These are phyloP conservation scores for Gryon sp. DNA, from an alignment of 1,140 invertebrate genomes.

Conservation along the genomic window DNA sequence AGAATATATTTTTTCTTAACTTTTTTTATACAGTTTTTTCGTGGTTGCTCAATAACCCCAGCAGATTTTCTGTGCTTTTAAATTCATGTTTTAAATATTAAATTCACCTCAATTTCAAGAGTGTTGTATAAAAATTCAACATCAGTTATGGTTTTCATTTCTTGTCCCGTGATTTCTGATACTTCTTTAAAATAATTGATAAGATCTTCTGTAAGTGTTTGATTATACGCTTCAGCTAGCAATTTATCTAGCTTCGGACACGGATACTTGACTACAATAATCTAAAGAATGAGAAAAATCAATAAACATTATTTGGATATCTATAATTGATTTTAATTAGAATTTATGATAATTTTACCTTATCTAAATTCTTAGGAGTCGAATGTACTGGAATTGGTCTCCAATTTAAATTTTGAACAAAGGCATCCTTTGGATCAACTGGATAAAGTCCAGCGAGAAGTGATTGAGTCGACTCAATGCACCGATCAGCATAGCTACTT, in stretches of 20 bases:
- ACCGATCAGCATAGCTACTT: constrained; percentile 91
- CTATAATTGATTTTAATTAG: no score
- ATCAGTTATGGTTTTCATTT: constrained; percentile 82
- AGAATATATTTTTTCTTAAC: no score
- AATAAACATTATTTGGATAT: no score
- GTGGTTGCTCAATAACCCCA: no score
- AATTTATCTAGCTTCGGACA: constrained; percentile 14
- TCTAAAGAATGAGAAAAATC: constrained; percentile 1
- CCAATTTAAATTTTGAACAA: constrained; percentile 88
- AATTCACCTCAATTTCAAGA: constrained; percentile 83
- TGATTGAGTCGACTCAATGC: constrained; percentile 91
- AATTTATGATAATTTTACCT: constrained; percentile 77
- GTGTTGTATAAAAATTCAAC: constrained; percentile 88
- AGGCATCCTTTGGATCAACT: constrained; percentile 84
- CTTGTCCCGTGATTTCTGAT: constrained; percentile 80
- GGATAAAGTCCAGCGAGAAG: constrained; percentile 91
- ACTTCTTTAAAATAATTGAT: constrained; percentile 4
- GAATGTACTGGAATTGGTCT: constrained; percentile 93
- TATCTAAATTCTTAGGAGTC: constrained; percentile 83
- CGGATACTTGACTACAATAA: constrained; percentile 22
- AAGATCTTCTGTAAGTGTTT: neutral
- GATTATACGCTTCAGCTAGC: constrained; percentile 15
- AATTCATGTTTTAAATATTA: no score
- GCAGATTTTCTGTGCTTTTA: no score
- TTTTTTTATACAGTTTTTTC: no score